Evolutionary conservation across 1,140 invertebrate genomes (phyloP), one percentile per base, ranked within the genome.

Genomic region (Micrasema minimum): DNA sequence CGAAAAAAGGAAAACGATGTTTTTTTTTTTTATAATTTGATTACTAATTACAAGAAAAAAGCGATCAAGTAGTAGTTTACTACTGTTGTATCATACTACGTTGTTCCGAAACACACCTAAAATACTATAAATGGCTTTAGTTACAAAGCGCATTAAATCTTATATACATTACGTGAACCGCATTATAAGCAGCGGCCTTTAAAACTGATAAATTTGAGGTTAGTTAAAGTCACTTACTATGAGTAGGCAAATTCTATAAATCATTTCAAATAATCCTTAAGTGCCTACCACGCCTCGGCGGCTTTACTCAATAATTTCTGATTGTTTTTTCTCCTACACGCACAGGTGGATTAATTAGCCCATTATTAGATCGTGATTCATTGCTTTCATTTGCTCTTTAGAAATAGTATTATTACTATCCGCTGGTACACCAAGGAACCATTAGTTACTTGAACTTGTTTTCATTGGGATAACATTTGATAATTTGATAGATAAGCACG

Each of bases 351-450:
- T 69, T 73, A 69, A 73, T 69, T 65, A 66, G 38, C 64, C 65
- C 65, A 66, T 73, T 73, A 72, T 72, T 72, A 55, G 71, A 45
- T 68, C 71, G 65, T 72, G 71, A 72, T 72, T 72, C 65, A 72
- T 72, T 48, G 59, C 65, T 23, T 51, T 45, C 1, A 20, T 72
- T 72, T 72, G 59, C 57, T 59, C 43, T 59, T 37, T 16, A 14
- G 16, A 18, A n/a, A n/a, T n/a, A n/a, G n/a, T 57, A 37, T 57
- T 57, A 57, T 35, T 18, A 18, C 16, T 59, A 72, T 66, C 67
- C n/a, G 67, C 57, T 51, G 50, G 38, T 68, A 57, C 46, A 53
- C 66, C 31, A 57, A 20, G 35, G 50, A 12, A 14, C 53, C 53
- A 68, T 68, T 57, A 68, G 50, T 59, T n/a, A 4, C 18, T 14